A percentile compares a stretch with the other conserved stretches of the same genome.
Conservation (phyloP, 1,140 invertebrate genomes). For the Hetaerina americana region DNA sequence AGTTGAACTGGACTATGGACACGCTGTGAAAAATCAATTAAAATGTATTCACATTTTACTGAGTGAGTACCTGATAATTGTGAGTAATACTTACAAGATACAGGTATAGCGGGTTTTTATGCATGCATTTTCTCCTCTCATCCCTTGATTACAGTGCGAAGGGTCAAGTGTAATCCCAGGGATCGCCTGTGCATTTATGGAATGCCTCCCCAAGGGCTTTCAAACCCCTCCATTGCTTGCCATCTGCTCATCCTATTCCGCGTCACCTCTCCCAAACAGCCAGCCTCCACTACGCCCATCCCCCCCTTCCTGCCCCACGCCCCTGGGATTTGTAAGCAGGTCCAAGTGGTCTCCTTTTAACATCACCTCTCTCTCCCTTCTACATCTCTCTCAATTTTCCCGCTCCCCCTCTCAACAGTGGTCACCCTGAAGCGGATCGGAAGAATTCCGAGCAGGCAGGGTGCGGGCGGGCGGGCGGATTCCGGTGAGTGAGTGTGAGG, state of each 20-base stretch:
- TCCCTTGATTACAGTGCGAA: neutral
- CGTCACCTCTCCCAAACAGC: neutral
- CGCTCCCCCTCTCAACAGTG: no score
- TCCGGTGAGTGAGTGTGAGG: no score
- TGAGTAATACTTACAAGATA: neutral
- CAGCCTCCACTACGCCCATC: neutral
- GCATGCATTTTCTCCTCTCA: neutral
- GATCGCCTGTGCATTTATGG: neutral
- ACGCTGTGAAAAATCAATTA: neutral
- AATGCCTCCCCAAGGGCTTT: neutral
- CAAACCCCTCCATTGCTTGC: neutral
- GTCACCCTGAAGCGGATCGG: no score
- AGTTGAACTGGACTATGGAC: no score
- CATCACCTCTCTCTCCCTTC: neutral
- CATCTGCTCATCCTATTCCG: neutral
- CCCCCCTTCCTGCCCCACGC: neutral
- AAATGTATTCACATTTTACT: neutral
- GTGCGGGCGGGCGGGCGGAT: no score
- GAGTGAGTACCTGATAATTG: neutral
- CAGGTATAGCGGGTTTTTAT: neutral
- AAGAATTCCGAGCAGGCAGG: no score
- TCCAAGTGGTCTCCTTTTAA: neutral
- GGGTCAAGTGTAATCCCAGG: neutral
- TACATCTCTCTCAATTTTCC: no score
- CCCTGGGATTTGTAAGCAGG: neutral